A percentile compares a stretch with the other conserved stretches of the same genome.
Conservation (phyloP, 2,888 invertebrate species). For the Morpho achilles region DNA sequence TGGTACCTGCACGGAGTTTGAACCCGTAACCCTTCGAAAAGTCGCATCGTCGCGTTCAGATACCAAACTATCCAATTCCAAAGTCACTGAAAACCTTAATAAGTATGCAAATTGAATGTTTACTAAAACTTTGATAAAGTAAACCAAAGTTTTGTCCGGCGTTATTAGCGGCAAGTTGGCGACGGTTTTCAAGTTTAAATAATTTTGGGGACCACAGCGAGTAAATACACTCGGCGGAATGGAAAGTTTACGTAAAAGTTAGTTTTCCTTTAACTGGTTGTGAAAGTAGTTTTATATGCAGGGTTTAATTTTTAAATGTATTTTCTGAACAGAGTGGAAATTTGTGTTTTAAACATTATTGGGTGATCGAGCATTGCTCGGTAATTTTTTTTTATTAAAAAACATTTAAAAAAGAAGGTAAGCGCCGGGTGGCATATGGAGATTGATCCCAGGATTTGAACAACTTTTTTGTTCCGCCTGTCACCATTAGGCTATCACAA, state of each 20-base stretch:
- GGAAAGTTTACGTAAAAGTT: slow-evolving; percentile 31
- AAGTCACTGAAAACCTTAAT: not conserved
- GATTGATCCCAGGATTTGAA: no score
- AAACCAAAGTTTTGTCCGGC: slow-evolving; percentile 37
- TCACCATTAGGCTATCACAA: no score
- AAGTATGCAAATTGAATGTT: slow-evolving; percentile 53
- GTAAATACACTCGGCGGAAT: slow-evolving; percentile 49
- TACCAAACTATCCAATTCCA: no score
- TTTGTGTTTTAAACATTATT: no score
- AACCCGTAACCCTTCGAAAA: no score
- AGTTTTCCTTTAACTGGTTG: slow-evolving; percentile 23
- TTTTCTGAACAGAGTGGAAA: not conserved
- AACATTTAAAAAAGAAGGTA: no score
- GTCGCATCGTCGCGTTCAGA: no score
- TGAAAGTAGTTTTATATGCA: slow-evolving; percentile 12
- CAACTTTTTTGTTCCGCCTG: no score
- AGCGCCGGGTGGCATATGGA: no score
- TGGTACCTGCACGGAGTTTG: no score
- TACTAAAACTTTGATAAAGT: slow-evolving; percentile 49
- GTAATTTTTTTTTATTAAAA: no score
- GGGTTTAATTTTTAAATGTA: slow-evolving; percentile 17
- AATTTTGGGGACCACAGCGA: slow-evolving; percentile 55
- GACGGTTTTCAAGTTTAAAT: slow-evolving; percentile 54
- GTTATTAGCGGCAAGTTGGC: slow-evolving; percentile 57
- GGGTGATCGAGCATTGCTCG: no score